A percentile compares a stretch with the other conserved stretches of the same genome.
phyloP scores from a whole-genome alignment of 2,797 vertebrate species.

The Halcyon badia region DNA sequence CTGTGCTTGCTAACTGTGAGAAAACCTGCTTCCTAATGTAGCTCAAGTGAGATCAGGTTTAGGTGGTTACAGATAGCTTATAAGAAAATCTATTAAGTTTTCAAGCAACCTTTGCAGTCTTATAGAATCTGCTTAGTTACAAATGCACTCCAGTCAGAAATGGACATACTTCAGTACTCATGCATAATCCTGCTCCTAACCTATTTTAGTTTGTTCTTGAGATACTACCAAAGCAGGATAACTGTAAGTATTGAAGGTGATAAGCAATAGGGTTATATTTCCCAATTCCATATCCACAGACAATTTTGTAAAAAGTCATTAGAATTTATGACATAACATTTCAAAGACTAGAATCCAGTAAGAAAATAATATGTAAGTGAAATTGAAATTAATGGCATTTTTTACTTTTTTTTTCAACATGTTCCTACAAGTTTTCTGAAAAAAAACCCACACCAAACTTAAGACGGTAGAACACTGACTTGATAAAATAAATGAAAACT shows the following conservation, averaged over 20 bases:
- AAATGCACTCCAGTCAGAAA: neutral
- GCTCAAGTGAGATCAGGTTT: neutral
- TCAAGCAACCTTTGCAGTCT: neutral
- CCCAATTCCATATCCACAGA: neutral
- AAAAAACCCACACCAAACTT: neutral
- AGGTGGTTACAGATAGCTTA: neutral
- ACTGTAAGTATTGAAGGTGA: neutral
- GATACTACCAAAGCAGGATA: neutral
- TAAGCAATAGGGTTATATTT: neutral
- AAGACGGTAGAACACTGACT: neutral
- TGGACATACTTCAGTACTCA: neutral
- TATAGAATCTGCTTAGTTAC: neutral
- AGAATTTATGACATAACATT: neutral
- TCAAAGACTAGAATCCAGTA: neutral
- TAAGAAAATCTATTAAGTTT: neutral
- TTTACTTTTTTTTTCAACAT: fast-evolving
- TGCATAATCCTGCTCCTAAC: neutral
- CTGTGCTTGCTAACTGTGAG: neutral
- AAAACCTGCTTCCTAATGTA: neutral
- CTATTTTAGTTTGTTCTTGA: neutral
- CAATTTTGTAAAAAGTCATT: neutral
- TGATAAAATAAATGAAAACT: neutral
- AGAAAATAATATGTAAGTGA: neutral
- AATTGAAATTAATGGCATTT: neutral
- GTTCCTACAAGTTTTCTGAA: neutral